Evolutionary conservation across 2,113 vertebrate species (phyloP).

Genomic region (Falco punctatus): DNA sequence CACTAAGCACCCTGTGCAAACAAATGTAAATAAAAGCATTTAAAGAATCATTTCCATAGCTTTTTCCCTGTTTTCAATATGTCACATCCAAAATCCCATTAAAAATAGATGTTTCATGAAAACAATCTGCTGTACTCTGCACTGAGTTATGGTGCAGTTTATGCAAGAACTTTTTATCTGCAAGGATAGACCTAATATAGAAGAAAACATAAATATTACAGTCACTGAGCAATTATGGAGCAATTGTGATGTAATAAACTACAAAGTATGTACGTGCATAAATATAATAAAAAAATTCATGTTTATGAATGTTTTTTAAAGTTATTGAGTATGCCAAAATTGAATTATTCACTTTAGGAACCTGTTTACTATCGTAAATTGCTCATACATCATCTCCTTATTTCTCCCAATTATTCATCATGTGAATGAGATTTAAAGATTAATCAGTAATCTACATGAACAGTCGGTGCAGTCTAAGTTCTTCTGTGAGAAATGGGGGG

Average conservation of each 20-base stretch:
- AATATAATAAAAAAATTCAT: not conserved
- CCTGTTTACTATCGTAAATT: constrained; percentile 2
- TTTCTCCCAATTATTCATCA: constrained; percentile 26
- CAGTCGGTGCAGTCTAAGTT: not conserved
- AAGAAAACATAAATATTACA: constrained; percentile 29
- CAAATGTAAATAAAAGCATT: not conserved
- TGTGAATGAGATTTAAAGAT: not conserved
- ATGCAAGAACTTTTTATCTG: not conserved
- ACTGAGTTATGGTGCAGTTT: not conserved
- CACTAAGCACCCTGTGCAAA: not conserved
- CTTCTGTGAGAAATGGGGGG: not conserved
- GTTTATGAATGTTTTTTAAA: not conserved
- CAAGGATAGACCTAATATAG: not conserved
- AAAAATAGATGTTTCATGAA: not conserved
- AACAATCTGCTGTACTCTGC: not conserved
- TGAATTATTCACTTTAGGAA: not conserved
- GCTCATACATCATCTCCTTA: not conserved
- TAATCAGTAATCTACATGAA: not conserved
- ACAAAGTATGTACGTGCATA: not conserved
- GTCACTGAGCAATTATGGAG: not conserved
- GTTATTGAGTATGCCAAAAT: not conserved
- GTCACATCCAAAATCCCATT: not conserved
- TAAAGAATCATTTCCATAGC: not conserved
- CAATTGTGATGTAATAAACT: constrained; percentile 11
- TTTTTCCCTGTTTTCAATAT: not conserved